Evolutionary conservation across 2,113 vertebrate genomes (phyloP).

Genomic region (Nothobranchius kuhntae): DNA sequence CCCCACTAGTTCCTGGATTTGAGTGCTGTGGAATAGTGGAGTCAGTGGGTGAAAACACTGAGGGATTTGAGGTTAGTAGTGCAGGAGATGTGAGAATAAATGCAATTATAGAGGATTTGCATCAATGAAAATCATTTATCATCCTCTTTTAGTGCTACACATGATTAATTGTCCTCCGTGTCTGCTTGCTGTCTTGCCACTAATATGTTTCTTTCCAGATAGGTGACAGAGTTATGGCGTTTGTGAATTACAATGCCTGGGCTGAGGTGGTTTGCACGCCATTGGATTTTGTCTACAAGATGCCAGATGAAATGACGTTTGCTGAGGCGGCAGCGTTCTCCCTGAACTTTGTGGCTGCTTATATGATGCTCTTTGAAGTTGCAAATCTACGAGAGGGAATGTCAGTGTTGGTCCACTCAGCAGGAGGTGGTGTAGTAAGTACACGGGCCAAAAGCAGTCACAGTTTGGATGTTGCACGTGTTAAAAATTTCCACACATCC

Average conservation of each 20-base stretch:
- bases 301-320: conserved; percentile 96
- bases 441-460: neutral
- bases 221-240: conserved; percentile 95
- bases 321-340: conserved; percentile 93
- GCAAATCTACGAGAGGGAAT: conserved; percentile 95
- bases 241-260: conserved; percentile 96
- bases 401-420: conserved; percentile 97
- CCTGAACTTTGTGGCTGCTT: conserved; percentile 97
- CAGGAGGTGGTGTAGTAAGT: conserved; percentile 95
- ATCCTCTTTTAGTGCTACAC: too few relatives aligned
- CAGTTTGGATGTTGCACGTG: neutral
- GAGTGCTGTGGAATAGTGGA: conserved; percentile 97
- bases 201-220: conserved; percentile 78
- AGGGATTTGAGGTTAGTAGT: conserved; percentile 90
- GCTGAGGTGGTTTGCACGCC: conserved; percentile 96
- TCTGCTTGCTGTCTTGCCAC: conserved; percentile 12
- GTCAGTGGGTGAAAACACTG: conserved; percentile 88
- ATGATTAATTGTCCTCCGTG: too few relatives aligned
- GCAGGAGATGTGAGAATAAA: too few relatives aligned
- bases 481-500: neutral
- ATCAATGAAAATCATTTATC: too few relatives aligned
- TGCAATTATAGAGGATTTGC: too few relatives aligned
- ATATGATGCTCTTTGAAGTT: conserved; percentile 98
- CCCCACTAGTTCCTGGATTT: conserved; percentile 93
- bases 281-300: conserved; percentile 92